These are phyloP conservation scores for Colius striatus DNA, from an alignment of 2,113 vertebrate species.

Conservation along the genomic window DNA sequence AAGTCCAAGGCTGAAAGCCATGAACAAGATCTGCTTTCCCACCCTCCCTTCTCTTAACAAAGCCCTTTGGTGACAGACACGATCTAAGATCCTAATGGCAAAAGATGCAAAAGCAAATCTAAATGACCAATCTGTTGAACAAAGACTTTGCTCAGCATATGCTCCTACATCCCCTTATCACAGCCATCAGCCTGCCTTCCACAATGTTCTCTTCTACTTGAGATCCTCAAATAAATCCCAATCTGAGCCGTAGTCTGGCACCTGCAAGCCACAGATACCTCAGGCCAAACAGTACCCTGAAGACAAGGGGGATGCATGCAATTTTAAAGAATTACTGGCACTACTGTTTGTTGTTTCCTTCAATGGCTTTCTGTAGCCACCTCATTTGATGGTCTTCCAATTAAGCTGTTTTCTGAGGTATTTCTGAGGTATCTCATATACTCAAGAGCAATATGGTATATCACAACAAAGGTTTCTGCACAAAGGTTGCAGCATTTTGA, in stretches of 20 bases:
- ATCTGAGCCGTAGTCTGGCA: background rate
- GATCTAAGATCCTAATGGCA: background rate
- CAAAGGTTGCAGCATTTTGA: background rate
- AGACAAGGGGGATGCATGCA: background rate
- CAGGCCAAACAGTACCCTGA: background rate
- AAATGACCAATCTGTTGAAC: background rate
- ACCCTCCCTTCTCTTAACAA: background rate
- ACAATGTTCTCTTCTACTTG: background rate
- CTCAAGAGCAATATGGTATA: background rate
- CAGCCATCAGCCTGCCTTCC: background rate
- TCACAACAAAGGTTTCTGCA: background rate
- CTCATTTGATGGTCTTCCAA: background rate
- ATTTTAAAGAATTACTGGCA: background rate
- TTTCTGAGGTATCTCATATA: background rate
- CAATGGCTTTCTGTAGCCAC: background rate
- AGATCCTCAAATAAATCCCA: background rate
- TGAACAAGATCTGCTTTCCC: background rate
- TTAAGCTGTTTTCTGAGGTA: background rate
- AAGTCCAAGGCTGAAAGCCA: slow-evolving; percentile 3
- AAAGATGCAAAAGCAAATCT: background rate
- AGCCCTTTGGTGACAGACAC: background rate
- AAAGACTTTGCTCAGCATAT: background rate
- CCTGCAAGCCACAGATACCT: background rate
- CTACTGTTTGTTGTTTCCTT: fast-evolving
- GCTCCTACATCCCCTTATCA: background rate